A percentile compares a stretch with the other conserved stretches of the same genome.
These are phyloP conservation scores for Octomys mimax DNA, from an alignment of 2,797 vertebrate genomes.

Conservation along the genomic window DNA sequence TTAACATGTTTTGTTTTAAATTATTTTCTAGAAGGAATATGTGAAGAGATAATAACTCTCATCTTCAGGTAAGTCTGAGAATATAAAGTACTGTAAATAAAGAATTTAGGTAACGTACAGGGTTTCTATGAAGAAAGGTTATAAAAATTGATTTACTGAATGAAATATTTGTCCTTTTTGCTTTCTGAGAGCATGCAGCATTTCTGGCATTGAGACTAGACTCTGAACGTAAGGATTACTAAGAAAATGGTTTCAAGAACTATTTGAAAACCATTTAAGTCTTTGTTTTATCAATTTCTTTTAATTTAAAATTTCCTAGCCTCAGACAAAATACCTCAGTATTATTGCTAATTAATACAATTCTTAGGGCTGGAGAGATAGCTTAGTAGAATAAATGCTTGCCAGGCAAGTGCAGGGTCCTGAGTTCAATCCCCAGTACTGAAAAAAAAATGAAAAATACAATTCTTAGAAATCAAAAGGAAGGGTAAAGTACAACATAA, in stretches of 20 bases:
- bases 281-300: background rate
- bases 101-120: background rate
- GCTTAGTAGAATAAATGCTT: too few relatives aligned
- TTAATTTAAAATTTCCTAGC: constrained; percentile 41
- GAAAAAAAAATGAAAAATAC: background rate
- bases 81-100: background rate
- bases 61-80: background rate
- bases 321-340: background rate
- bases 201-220: constrained; percentile 18
- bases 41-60: background rate
- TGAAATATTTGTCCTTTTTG: background rate
- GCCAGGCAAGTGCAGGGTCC: too few relatives aligned
- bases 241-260: background rate
- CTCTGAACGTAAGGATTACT: background rate
- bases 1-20: constrained; percentile 13
- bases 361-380: background rate
- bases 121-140: background rate
- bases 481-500: background rate
- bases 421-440: too few relatives aligned
- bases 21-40: background rate
- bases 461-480: background rate
- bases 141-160: background rate
- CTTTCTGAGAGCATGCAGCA: background rate
- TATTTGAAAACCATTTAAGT: background rate
- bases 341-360: background rate